Evolutionary conservation across 2,888 invertebrate species (phyloP), one percentile per base, ranked within the genome.

Genomic region (Drepana falcataria): DNA sequence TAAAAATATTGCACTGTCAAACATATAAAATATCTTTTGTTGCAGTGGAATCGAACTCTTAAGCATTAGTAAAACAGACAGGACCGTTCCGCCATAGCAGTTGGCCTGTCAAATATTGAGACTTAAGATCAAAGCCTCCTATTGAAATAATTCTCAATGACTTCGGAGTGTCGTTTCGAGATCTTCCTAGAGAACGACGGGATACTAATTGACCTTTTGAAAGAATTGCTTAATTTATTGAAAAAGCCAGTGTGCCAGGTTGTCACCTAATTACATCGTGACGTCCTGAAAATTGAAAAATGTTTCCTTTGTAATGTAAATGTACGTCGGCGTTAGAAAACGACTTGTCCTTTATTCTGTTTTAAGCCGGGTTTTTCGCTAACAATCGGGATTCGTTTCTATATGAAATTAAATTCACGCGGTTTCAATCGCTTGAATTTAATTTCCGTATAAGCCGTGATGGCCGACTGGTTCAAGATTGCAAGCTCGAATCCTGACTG

Each of bases 181-280:
- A 37, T 44, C 44, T 64, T 58, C 56, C 59, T 58, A 21, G 21
- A 21, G 21, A 21, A 21, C 59, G 58, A 65, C 55, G 59, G 59
- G 53, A 61, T 59, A 55, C 69, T 73, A 75, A 76, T 72, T 73
- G 68, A 67, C 60, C 63, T 64, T 57, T 61, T 55, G 60, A 64
- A 67, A 68, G 61, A 66, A 68, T 68, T 69, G 60, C 49, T 67
- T 71, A 72, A 72, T 71, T 51, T 69, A 75, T 68, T 68, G 60
- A 70, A 64, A 69, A 55, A 56, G 64, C 49, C 54, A 64, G 63
- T 63, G 66, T 66, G 57, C 60, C 57, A 58, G 47, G 51, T 59
- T 65, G 63, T 65, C 65, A 61, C 56, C 64, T 67, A 64, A 69
- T 71, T 69, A 66, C 55, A 35, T 56, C 35, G 40, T 54, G 56